Conservation (phyloP, 1,140 invertebrate genomes). For the Cydia splendana region DNA sequence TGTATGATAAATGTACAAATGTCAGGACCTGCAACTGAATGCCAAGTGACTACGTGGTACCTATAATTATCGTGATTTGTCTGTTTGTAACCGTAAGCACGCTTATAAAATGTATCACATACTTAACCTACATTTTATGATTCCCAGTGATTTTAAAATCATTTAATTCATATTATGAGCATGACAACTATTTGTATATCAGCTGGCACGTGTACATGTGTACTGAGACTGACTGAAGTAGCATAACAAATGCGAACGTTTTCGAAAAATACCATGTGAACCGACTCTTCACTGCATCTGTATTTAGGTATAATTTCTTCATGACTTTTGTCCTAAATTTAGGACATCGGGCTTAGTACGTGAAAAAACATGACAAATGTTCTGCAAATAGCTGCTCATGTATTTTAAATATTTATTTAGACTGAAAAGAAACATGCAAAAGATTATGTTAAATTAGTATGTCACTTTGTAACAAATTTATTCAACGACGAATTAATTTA, state of each 20-base stretch:
- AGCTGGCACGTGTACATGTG: neutral
- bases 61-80: slow-evolving; percentile 22
- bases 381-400: neutral
- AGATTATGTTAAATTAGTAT: neutral
- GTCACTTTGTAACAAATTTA: slow-evolving; percentile 1
- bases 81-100: neutral
- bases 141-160: neutral
- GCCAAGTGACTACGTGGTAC: slow-evolving; percentile 30
- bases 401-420: neutral
- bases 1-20: slow-evolving; percentile 12
- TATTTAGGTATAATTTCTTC: too few species aligned
- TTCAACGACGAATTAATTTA: slow-evolving; percentile 48
- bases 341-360: too few species aligned
- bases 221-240: too few species aligned
- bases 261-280: too few species aligned
- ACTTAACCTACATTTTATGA: neutral
- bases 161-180: neutral
- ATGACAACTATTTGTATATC: neutral
- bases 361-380: neutral
- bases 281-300: too few species aligned
- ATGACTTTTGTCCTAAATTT: too few species aligned
- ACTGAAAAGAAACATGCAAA: neutral
- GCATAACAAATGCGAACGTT: too few species aligned
- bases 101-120: neutral
- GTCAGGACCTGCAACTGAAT: slow-evolving; percentile 10